Conservation (phyloP, 2,113 vertebrate genomes). For the Vulpes vulpes region DNA sequence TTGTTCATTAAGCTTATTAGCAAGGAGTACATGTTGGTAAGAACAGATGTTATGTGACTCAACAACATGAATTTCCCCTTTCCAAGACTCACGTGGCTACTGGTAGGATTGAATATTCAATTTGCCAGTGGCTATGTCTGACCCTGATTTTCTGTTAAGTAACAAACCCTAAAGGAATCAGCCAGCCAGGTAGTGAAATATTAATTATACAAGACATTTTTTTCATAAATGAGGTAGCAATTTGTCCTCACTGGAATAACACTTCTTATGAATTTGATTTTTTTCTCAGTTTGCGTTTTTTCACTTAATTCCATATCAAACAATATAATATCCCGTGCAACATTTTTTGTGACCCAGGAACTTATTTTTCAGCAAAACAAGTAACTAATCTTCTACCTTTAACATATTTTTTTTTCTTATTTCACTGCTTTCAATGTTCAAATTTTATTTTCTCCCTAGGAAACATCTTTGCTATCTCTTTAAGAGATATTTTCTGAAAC, state of each 20-base stretch:
- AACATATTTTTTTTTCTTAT: not conserved
- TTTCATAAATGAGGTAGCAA: constrained; percentile 14
- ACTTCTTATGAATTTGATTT: constrained; percentile 30
- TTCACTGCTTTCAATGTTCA: not conserved
- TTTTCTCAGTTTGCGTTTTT: constrained; percentile 38
- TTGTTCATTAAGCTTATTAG: constrained; percentile 14
- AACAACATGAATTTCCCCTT: not conserved
- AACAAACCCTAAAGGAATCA: not conserved
- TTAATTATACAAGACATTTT: constrained; percentile 44
- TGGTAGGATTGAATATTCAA: not conserved
- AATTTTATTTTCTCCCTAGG: constrained; percentile 6
- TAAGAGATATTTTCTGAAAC: constrained; percentile 29
- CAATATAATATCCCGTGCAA: not conserved
- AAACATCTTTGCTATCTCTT: not conserved
- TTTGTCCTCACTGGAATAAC: constrained; percentile 42
- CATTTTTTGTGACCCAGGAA: constrained; percentile 20
- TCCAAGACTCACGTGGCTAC: not conserved
- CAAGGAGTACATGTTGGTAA: not conserved
- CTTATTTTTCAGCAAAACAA: constrained; percentile 55
- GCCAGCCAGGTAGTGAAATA: not conserved
- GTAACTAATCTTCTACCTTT: not conserved
- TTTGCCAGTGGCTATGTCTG: not conserved
- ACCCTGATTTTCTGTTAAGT: not conserved
- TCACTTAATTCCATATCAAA: constrained; percentile 17
- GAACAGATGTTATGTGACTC: not conserved